Percentiles rank a stretch among this genome's conserved stretches.
phyloP scores from a whole-genome alignment of 2,797 vertebrate species.

The Microctenopoma steveboyesi region DNA sequence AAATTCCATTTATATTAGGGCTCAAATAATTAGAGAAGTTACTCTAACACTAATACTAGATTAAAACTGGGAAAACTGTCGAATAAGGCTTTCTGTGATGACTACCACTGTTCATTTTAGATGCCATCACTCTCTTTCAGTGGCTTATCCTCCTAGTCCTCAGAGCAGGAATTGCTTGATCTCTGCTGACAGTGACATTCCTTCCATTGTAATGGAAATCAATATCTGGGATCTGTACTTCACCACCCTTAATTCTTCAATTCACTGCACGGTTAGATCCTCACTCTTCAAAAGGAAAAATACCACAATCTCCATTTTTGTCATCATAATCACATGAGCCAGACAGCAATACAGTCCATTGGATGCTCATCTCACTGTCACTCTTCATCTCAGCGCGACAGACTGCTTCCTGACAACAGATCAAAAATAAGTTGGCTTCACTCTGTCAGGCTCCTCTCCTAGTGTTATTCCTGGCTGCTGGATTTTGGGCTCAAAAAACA shows the following conservation, averaged over 20 bases:
- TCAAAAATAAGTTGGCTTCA: slow-evolving; percentile 59
- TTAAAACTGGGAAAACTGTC: background rate
- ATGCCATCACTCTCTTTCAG: slow-evolving; percentile 49
- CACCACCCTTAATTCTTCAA: slow-evolving; percentile 40
- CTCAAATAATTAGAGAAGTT: slow-evolving; percentile 2
- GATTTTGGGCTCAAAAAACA: slow-evolving; percentile 31
- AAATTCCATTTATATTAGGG: slow-evolving; percentile 16
- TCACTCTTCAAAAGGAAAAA: slow-evolving; percentile 46
- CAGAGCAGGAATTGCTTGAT: slow-evolving; percentile 49
- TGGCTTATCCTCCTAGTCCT: slow-evolving; percentile 40
- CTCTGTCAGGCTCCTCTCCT: slow-evolving; percentile 44
- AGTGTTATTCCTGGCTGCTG: slow-evolving; percentile 54
- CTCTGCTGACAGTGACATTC: slow-evolving; percentile 26
- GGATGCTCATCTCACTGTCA: slow-evolving; percentile 57
- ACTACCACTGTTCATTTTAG: slow-evolving; percentile 38
- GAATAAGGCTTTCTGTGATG: slow-evolving; percentile 13
- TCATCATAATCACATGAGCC: slow-evolving; percentile 54
- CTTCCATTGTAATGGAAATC: slow-evolving; percentile 57
- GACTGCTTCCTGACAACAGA: slow-evolving; percentile 56
- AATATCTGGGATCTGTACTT: slow-evolving; percentile 53
- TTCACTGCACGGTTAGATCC: slow-evolving; percentile 42
- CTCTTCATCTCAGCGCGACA: slow-evolving; percentile 51
- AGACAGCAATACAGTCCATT: slow-evolving; percentile 45
- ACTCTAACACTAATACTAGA: slow-evolving; percentile 12
- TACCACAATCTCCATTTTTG: slow-evolving; percentile 56